Base-by-base conservation (phyloP, 2,113 vertebrate genomes). In the Sebastes schlegelii region DNA sequence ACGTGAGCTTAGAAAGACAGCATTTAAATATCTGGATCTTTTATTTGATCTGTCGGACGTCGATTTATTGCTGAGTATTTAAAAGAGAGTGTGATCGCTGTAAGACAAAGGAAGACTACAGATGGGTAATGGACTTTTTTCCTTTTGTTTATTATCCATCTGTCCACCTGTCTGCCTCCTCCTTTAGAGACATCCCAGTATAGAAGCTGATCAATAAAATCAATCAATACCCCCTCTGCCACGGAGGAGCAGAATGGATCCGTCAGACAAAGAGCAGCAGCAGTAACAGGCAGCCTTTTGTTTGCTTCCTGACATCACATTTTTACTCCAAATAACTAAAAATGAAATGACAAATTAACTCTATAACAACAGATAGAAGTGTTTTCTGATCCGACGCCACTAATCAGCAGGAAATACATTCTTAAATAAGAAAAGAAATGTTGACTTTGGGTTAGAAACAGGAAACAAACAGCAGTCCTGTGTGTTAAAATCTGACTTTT, bases 201-300 rank as follows among this genome's bases (percentile, higher is more conserved):
- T 66, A 71, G 74, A 60, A 65, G 8, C 60, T 64, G 80, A 90
- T 89, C 90, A 88, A 89, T 89, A 79, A 68, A 85, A 78, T 80
- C 61, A 9, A 70, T 92, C 80, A 46, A 79, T 85, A 45, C 21
- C 23, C 26, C 1, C 6, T 19, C 54, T 19, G 67, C 51, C 77
- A 9, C 6, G 2, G 17, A n/a, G 54, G 63, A 71, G 57, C 12
- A 49, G 19, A n/a, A 9, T 16, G 21, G 7, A 17, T 23, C 34
- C 11, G 4, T 55, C 4, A 51, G n/a, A 72, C 51, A 84, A 73
- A 84, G 69, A 26, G 13, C 1, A 23, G 26, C 26, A n/a, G 54
- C 13, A 34, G n/a, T 34, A 54, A 8, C n/a, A 69, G 45, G 10
- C 26, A 2, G 21, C 19, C 45, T 52, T 72, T 43, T 60, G 23